Conservation (phyloP, 2,113 vertebrate genomes). For the Harpagus bidentatus region DNA sequence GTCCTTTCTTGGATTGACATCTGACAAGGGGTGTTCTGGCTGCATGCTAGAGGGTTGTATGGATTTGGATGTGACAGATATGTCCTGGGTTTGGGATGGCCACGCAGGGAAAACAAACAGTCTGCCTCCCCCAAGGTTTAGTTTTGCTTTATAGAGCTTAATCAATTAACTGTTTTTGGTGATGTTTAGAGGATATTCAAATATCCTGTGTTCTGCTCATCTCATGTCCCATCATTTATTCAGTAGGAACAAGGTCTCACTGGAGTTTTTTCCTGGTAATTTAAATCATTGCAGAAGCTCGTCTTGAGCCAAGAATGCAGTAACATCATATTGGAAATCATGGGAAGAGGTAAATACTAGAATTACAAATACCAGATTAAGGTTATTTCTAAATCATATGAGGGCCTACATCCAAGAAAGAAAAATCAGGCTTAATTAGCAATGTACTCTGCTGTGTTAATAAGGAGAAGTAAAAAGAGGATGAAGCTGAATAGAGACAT, state of each 20-base stretch:
- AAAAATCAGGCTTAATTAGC: conserved; percentile 15
- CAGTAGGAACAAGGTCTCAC: background rate
- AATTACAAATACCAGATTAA: background rate
- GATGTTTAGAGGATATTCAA: background rate
- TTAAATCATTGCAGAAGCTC: background rate
- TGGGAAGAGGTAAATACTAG: conserved; percentile 3
- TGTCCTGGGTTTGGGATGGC: background rate
- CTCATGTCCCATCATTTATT: background rate
- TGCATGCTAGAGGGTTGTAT: background rate
- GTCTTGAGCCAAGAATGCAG: background rate
- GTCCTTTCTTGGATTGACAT: background rate
- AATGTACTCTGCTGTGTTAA: background rate
- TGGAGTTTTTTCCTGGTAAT: background rate
- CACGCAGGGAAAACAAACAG: background rate
- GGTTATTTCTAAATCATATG: background rate
- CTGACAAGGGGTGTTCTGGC: rapidly evolving
- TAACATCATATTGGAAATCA: background rate
- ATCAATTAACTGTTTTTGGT: background rate
- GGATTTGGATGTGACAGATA: background rate
- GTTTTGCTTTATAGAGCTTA: conserved; percentile 5
- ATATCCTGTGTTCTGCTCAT: background rate
- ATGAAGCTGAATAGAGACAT: background rate
- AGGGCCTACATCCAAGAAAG: background rate
- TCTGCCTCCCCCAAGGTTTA: background rate
- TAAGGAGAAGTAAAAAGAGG: background rate